Evolutionary conservation across 37 sponge, comb jelly and placozoan species (phyloP).

Genomic region (Axinella damicornis): DNA sequence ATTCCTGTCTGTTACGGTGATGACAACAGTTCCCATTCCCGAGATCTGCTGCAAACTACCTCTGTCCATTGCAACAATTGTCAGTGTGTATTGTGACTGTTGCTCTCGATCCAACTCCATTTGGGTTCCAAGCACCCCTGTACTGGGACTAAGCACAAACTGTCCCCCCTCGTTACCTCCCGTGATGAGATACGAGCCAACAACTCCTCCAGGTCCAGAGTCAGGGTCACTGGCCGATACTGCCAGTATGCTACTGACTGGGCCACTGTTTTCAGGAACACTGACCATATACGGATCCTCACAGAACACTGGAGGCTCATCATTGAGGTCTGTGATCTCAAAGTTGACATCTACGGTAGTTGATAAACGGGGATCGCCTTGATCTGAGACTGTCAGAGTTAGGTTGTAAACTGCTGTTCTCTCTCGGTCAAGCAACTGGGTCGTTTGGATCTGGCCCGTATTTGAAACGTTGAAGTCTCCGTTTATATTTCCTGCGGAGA

Average conservation of each 20-base stretch:
- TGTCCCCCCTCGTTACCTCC: slow-evolving; percentile 13
- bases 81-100: slow-evolving; percentile 15
- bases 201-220: slow-evolving; percentile 36
- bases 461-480: slow-evolving; percentile 30
- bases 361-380: slow-evolving; percentile 41
- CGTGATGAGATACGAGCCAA: slow-evolving; percentile 31
- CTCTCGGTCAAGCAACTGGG: slow-evolving; percentile 44
- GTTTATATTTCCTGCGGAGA: slow-evolving; percentile 36
- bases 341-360: slow-evolving; percentile 27
- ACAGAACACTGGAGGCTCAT: slow-evolving; percentile 55
- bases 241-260: not conserved
- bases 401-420: slow-evolving; percentile 21
- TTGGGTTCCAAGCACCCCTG: slow-evolving; percentile 24
- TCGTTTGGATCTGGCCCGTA: slow-evolving; percentile 1
- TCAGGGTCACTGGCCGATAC: slow-evolving; percentile 64
- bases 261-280: slow-evolving; percentile 35
- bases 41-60: slow-evolving; percentile 20
- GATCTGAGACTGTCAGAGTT: slow-evolving; percentile 35
- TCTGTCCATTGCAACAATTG: slow-evolving; percentile 52
- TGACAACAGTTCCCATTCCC: slow-evolving; percentile 37
- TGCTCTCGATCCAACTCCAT: slow-evolving; percentile 38
- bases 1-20: slow-evolving; percentile 59
- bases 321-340: slow-evolving; percentile 55
- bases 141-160: slow-evolving; percentile 29
- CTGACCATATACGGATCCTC: slow-evolving; percentile 3